These are phyloP conservation scores for Invenusta paracnida DNA, from an alignment of 2,888 invertebrate species.

Conservation along the genomic window DNA sequence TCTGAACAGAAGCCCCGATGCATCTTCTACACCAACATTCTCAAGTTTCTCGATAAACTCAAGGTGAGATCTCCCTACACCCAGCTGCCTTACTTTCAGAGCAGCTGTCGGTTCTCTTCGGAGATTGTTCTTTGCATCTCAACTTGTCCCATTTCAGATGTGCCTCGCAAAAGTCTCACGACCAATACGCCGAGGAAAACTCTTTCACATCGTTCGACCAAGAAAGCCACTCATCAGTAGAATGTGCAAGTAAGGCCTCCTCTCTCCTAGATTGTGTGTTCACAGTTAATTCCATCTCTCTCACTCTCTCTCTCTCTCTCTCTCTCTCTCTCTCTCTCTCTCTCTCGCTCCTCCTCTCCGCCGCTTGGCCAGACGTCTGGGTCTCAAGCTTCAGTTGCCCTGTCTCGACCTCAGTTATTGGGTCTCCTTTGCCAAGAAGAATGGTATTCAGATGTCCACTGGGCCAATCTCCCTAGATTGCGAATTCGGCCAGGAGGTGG, in stretches of 20 bases:
- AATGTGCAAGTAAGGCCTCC: constrained; percentile 65
- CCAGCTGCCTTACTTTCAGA: no score
- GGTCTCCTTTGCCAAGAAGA: constrained; percentile 92
- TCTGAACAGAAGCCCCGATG: constrained; percentile 64
- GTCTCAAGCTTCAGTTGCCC: constrained; percentile 31
- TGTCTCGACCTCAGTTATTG: constrained; percentile 68
- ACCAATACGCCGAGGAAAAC: constrained; percentile 81
- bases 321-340: no score
- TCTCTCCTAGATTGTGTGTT: no score
- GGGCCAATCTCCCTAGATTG: constrained; percentile 53
- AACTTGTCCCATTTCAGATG: constrained; percentile 55
- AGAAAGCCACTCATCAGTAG: constrained; percentile 84
- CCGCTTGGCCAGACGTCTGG: background rate
- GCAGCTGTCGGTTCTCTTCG: no score
- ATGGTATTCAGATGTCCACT: constrained; percentile 65
- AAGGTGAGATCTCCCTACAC: constrained; percentile 65
- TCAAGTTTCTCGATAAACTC: constrained; percentile 90
- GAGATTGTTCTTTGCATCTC: no score
- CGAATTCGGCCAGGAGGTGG: constrained; percentile 65
- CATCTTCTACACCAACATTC: constrained; percentile 82
- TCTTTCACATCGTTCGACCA: constrained; percentile 78
- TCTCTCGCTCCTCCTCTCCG: no score
- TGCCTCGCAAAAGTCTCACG: constrained; percentile 79
- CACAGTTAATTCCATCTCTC: no score
- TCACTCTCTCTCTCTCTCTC: no score